Evolutionary conservation across 2,888 invertebrate genomes (phyloP), one percentile per base, ranked within the genome.

Genomic region (Amphipoea oculea): DNA sequence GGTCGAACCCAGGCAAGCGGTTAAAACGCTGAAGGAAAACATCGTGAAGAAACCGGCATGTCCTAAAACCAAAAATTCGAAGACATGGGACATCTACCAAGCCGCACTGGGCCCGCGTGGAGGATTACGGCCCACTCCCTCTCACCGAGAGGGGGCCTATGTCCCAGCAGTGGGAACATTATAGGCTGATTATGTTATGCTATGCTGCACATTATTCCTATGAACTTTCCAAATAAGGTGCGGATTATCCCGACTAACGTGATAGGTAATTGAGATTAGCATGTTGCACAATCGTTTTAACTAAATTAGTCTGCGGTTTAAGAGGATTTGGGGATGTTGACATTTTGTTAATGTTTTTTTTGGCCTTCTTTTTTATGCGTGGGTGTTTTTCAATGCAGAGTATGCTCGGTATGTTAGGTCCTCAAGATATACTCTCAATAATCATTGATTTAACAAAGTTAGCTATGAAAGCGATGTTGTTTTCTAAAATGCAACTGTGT

Each of bases 181-280:
- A 3, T 1, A 57, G 3, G 23, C 9, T 23, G 23, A 57, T 57
- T 23, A 57, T 7, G 20, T 54, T 54, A 66, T 77, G 82, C 54
- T 83, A 60, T 80, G 82, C 54, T 83, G 76, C 29, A 80, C 73
- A 80, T 79, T 51, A 51, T 78, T 65, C 4, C 4, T 85, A 48
- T 77, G 65, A 71, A 81, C 79, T 86, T 82, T 82, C 82, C 79
- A 78, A 84, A 82, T 84, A 81, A 36, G 81, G 86, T 11, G 72
- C 11, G 54, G 83, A 76, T 82, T 76, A 87, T 79, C 70, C 54
- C n/a, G 71, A 76, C 63, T 57, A 54, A 48, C 63, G 63, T 77
- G 75, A 17, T 74, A 36, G 36, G 36, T 36, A 54, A 75, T 63
- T 51, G 11, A 51, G 65, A 78, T 79, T 68, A 65, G 29, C 65